phyloP scores from a whole-genome alignment of 2,797 vertebrate genomes.

The Presbytis comata region DNA sequence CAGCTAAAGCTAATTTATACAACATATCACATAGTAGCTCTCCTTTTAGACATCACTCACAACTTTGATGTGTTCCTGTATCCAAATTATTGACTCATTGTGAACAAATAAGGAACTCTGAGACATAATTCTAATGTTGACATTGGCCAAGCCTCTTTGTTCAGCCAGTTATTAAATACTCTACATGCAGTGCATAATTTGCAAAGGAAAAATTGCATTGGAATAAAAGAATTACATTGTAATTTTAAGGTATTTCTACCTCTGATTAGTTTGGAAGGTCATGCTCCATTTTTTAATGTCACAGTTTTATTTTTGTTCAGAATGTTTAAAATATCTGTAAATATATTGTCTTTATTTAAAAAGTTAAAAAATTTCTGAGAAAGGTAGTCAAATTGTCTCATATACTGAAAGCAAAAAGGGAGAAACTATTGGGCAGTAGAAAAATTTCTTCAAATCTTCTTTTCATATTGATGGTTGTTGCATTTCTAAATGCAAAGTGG shows the following conservation, averaged over 20 bases:
- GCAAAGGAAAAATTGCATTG: not conserved
- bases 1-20: not conserved
- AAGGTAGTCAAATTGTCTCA: not conserved
- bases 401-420: not conserved
- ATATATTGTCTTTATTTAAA: not conserved
- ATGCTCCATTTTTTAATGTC: not conserved
- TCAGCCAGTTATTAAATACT: not conserved
- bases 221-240: not conserved
- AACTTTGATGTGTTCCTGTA: not conserved
- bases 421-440: not conserved
- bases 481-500: not conserved
- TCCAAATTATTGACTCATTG: not conserved
- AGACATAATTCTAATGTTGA: not conserved
- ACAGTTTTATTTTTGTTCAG: not conserved
- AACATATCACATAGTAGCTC: not conserved
- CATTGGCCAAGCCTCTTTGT: not conserved
- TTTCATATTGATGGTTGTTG: not conserved
- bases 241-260: conserved; percentile 36
- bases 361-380: not conserved
- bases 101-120: not conserved
- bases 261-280: not conserved
- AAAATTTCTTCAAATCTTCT: not conserved
- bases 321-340: conserved; percentile 25
- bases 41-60: not conserved
- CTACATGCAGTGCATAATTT: not conserved